Conservation (phyloP, 2,888 invertebrate genomes). For the Ophion costatus region DNA sequence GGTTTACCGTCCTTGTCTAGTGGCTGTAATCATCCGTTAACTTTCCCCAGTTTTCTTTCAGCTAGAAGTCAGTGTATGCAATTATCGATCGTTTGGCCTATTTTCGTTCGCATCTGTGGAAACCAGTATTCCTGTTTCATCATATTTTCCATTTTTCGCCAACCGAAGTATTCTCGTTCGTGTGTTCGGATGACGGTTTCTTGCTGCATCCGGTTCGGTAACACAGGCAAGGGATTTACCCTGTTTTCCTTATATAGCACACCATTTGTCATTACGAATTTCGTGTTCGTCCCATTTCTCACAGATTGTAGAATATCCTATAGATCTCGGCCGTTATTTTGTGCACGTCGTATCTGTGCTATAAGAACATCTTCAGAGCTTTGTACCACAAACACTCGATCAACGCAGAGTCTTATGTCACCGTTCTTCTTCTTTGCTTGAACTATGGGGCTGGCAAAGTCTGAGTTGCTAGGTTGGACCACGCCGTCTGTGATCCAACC, state of each 20-base stretch:
- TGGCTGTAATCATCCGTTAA: not conserved
- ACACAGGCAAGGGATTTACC: not conserved
- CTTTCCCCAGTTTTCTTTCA: constrained; percentile 2
- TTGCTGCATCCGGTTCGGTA: constrained; percentile 6
- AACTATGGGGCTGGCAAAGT: constrained; percentile 70
- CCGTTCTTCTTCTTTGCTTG: constrained; percentile 69
- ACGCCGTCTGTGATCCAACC: constrained; percentile 68
- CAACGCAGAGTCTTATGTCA: constrained; percentile 67
- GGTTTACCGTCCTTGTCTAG: constrained; percentile 8
- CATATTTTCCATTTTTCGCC: constrained; percentile 3
- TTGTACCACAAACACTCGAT: constrained; percentile 19
- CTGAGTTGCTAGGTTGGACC: constrained; percentile 63
- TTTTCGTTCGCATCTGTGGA: constrained; percentile 2
- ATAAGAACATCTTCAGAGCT: not conserved
- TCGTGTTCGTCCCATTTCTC: too few relatives aligned
- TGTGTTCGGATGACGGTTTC: not conserved
- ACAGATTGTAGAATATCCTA: too few relatives aligned
- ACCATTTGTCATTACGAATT: not conserved
- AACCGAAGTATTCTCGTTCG: constrained; percentile 1
- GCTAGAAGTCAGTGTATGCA: not conserved
- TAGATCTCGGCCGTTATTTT: not conserved
- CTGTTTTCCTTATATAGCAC: not conserved
- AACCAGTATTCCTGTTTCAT: constrained; percentile 5
- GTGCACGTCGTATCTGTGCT: not conserved
- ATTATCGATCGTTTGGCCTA: not conserved